Evolutionary conservation across 2,113 vertebrate genomes (phyloP), one percentile per base, ranked within the genome.

Genomic region (Romanogobio albipinnatus): DNA sequence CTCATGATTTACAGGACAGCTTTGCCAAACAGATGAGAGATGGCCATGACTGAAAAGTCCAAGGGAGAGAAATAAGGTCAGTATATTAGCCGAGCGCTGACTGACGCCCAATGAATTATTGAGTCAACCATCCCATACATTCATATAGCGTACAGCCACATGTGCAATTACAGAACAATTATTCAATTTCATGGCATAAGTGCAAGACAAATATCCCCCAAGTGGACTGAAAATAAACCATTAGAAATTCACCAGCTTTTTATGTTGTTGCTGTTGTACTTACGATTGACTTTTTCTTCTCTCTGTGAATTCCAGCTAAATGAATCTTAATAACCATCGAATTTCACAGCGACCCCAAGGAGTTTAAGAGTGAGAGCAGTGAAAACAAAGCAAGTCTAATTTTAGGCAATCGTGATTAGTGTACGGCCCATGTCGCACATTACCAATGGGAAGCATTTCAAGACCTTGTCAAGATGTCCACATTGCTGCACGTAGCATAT

Each of bases 241-340:
- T 79, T 80, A 87, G 64, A 73, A 86, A 87, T 82, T 87, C 51
- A 71, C 58, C 79, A 76, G 73, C 39, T 85, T 53, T 62, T 81
- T 59, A 68, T 64, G 29, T 76, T 80, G 71, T 84, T 87, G 68
- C 61, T 43, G 9, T 75, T 24, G 45, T 26, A 68, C 22, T 75
- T 76, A 59, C 15, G 0, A 33, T 33, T 39, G 11, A 80, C 79
- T 81, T 68, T 51, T 26, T 5, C n/a, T 17, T 68, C 47, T 73
- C 79, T 88, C 9, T 4, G 33, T 80, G 68, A 89, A 88, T 87
- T 89, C 78, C 89, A 62, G 22, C 51, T 5, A 87, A 84, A 90
- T 89, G 9, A 59, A 87, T 89, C 84, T 89, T 86, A 89, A 91
- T 89, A 90, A 87, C 61, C 61, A 76, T 83, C 11, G 24, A 80